phyloP scores from a whole-genome alignment of 2,888 invertebrate species.

The Drosophila yooni region DNA sequence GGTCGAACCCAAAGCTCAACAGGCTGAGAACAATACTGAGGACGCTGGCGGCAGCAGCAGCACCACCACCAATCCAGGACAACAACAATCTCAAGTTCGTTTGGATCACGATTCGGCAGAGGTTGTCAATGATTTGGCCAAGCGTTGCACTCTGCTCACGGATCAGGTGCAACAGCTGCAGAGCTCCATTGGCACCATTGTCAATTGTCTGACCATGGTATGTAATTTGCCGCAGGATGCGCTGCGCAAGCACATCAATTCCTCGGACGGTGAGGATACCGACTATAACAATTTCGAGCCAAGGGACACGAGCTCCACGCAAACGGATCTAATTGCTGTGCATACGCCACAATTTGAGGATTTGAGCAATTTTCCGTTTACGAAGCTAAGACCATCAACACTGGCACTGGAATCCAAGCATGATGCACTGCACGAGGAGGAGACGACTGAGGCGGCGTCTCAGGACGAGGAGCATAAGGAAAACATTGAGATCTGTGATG shows the following conservation, averaged over 20 bases:
- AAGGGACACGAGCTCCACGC: conserved; percentile 87
- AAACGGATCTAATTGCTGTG: conserved; percentile 92
- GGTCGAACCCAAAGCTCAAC: conserved; percentile 48
- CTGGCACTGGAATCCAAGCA: conserved; percentile 78
- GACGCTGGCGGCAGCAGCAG: conserved; percentile 7
- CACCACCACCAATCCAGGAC: conserved; percentile 12
- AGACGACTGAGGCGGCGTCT: conserved; percentile 22
- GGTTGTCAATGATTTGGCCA: conserved; percentile 89
- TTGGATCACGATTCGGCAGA: conserved; percentile 87
- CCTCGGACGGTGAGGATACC: conserved; percentile 59
- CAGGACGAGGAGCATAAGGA: conserved; percentile 47
- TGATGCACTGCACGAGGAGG: conserved; percentile 23
- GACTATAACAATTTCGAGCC: conserved; percentile 63
- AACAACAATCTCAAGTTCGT: conserved; percentile 46
- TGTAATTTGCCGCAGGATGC: conserved; percentile 84
- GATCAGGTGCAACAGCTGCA: conserved; percentile 92
- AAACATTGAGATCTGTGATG: conserved; percentile 50
- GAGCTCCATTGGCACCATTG: conserved; percentile 91
- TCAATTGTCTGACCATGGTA: conserved; percentile 89
- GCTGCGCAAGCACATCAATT: conserved; percentile 78
- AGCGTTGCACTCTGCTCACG: conserved; percentile 91
- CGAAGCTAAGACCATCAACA: conserved; percentile 83
- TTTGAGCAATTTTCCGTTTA: conserved; percentile 85
- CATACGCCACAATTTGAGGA: conserved; percentile 89
- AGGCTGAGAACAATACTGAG: conserved; percentile 9